Evolutionary conservation across 1,140 invertebrate genomes (phyloP).

Genomic region (Phocides pigmalion): DNA sequence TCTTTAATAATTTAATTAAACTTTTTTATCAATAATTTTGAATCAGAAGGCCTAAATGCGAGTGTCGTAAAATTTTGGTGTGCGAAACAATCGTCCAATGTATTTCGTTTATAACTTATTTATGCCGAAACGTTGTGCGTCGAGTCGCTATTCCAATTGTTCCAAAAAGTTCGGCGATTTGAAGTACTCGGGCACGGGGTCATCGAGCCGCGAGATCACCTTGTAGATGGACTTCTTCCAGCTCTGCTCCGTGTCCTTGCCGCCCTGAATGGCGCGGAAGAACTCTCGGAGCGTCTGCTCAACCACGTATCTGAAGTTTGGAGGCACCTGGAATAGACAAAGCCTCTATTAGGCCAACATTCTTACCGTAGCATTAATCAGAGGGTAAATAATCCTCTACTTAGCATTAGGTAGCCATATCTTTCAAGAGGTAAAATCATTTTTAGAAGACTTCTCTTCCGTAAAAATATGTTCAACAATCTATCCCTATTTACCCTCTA

Average conservation of each 20-base stretch:
- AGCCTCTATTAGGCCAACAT: constrained; percentile 17
- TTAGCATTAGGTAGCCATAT: no score
- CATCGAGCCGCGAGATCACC: constrained; percentile 99
- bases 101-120: constrained; percentile 55
- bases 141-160: constrained; percentile 94
- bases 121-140: constrained; percentile 67
- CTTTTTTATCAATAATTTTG: constrained; percentile 84
- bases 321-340: constrained; percentile 92
- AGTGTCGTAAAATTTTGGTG: constrained; percentile 85
- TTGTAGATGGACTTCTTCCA: constrained; percentile 99
- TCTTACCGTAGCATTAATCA: not conserved
- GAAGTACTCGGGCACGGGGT: constrained; percentile 99
- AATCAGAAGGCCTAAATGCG: constrained; percentile 85
- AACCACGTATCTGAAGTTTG: constrained; percentile 97
- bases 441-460: no score
- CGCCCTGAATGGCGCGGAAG: constrained; percentile 97
- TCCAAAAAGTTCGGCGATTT: constrained; percentile 99
- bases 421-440: no score
- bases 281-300: constrained; percentile 99
- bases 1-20: constrained; percentile 80
- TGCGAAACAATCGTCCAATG: constrained; percentile 79
- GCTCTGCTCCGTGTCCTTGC: constrained; percentile 98
- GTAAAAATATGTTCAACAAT: no score
- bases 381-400: not conserved
- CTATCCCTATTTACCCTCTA: no score